A percentile compares a stretch with the other conserved stretches of the same genome.
These are phyloP conservation scores for Ailuropoda melanoleuca DNA, from an alignment of 2,113 vertebrate genomes.

Conservation along the genomic window DNA sequence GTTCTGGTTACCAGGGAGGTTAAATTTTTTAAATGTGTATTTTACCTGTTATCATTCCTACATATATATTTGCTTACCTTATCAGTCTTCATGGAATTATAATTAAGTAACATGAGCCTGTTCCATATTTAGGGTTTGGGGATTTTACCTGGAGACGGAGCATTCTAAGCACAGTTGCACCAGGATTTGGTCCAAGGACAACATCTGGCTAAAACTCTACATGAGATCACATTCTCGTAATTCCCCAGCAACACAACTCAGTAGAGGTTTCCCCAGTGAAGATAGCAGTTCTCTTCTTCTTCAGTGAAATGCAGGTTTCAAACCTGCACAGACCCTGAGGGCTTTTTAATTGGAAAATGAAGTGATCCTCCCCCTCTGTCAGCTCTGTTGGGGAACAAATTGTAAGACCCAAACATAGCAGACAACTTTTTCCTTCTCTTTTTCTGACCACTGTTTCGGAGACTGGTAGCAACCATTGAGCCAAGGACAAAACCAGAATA, in stretches of 20 bases:
- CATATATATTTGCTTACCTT: background rate
- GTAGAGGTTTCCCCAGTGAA: background rate
- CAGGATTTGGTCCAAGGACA: background rate
- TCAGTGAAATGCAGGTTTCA: background rate
- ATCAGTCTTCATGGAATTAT: background rate
- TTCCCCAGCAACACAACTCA: background rate
- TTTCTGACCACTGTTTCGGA: background rate
- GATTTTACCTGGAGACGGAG: background rate
- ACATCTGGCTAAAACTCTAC: background rate
- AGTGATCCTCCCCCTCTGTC: background rate
- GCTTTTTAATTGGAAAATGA: background rate
- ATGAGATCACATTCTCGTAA: background rate
- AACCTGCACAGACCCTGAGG: background rate
- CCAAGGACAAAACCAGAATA: background rate
- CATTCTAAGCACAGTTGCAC: background rate
- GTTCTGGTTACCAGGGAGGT: background rate
- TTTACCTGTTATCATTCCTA: background rate
- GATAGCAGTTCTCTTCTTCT: background rate
- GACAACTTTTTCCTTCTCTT: background rate
- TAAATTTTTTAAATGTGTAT: background rate
- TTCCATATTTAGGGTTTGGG: background rate
- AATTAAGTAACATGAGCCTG: background rate
- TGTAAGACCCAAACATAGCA: background rate
- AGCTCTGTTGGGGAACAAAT: background rate
- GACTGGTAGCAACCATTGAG: background rate